Conservation (phyloP, 2,797 vertebrate genomes). For the Myoxocephalus aenaeus region DNA sequence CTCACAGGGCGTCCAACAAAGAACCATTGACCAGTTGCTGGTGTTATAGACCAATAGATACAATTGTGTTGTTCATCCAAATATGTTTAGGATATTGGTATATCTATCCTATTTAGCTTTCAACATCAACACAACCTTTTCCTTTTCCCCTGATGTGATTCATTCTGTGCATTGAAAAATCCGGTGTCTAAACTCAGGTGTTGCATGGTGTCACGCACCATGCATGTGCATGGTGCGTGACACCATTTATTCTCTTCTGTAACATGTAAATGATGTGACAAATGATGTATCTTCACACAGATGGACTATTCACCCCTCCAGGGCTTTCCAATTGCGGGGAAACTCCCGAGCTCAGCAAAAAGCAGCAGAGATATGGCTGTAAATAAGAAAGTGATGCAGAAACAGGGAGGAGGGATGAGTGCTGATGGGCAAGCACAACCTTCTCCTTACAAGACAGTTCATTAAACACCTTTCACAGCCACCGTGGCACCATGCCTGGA, state of each 20-base stretch:
- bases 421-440: constrained; percentile 64
- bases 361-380: constrained; percentile 66
- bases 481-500: constrained; percentile 48
- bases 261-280: constrained; percentile 64
- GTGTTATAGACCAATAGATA: constrained; percentile 19
- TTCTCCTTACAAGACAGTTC: constrained; percentile 72
- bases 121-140: constrained; percentile 6
- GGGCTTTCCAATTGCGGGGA: constrained; percentile 60
- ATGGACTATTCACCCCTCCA: constrained; percentile 68
- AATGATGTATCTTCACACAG: constrained; percentile 62
- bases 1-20: constrained; percentile 46
- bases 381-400: constrained; percentile 78
- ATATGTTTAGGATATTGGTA: constrained; percentile 8
- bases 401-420: constrained; percentile 60
- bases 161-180: constrained; percentile 7
- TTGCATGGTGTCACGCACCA: neutral
- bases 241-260: constrained; percentile 19
- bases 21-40: constrained; percentile 39
- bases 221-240: too few species aligned
- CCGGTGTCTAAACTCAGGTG: neutral
- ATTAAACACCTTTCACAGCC: constrained; percentile 75
- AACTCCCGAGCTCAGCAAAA: constrained; percentile 77
- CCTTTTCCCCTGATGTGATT: neutral
- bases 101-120: constrained; percentile 13
- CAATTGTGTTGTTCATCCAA: neutral